phyloP scores from a whole-genome alignment of 2,113 vertebrate species.

The Pedetes capensis region DNA sequence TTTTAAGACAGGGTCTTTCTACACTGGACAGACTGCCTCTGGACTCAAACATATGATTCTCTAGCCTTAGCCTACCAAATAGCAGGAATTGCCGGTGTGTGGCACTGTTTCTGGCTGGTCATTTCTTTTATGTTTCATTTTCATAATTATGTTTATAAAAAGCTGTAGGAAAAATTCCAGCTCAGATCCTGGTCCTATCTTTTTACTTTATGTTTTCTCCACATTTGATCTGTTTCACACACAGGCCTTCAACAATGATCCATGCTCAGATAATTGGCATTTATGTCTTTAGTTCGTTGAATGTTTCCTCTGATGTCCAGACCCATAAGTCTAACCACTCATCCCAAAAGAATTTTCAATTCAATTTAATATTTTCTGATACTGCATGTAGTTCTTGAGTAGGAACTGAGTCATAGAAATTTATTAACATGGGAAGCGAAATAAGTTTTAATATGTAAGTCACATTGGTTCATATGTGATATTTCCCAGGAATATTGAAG shows the following conservation, averaged over 20 bases:
- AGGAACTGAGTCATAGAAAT: slow-evolving; percentile 32
- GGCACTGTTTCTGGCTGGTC: no score
- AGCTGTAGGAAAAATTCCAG: not conserved
- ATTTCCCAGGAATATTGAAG: not conserved
- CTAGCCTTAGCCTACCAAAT: no score
- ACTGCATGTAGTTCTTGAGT: slow-evolving; percentile 27
- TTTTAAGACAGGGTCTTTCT: no score
- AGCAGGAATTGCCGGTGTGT: no score
- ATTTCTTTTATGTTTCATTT: not conserved
- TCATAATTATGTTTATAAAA: not conserved
- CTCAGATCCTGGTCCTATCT: not conserved
- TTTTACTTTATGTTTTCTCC: not conserved
- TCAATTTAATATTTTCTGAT: slow-evolving; percentile 33
- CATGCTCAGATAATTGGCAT: slow-evolving; percentile 2
- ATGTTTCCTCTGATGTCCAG: slow-evolving; percentile 38
- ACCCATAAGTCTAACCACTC: slow-evolving; percentile 24
- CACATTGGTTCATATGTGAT: not conserved
- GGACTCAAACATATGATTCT: no score
- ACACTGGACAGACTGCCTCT: no score
- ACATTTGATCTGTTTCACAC: not conserved
- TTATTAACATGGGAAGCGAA: not conserved
- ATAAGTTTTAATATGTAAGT: slow-evolving; percentile 48
- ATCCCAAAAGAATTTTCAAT: slow-evolving; percentile 31
- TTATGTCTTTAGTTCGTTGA: slow-evolving; percentile 11
- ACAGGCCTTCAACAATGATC: not conserved